These are phyloP conservation scores for Chydorus sphaericus DNA, from an alignment of 2,888 invertebrate genomes.

Conservation along the genomic window DNA sequence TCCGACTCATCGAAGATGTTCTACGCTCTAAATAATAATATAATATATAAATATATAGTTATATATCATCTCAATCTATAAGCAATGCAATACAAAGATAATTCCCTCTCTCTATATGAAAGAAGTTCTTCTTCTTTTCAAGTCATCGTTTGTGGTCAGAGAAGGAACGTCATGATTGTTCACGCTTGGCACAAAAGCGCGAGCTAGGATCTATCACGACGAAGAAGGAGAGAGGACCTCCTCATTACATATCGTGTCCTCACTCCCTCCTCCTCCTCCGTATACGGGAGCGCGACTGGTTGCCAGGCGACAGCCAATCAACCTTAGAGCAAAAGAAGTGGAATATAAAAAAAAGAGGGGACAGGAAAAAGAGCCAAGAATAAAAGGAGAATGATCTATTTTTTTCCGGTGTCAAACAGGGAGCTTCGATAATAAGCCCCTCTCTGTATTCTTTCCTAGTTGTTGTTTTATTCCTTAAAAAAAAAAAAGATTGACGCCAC, in stretches of 20 bases:
- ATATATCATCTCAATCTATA: not conserved
- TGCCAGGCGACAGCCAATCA: slow-evolving; percentile 4
- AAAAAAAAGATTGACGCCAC: not conserved
- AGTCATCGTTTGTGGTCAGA: too few species aligned
- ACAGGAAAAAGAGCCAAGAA: not conserved
- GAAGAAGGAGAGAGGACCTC: not conserved
- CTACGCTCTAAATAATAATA: slow-evolving; percentile 19
- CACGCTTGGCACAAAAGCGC: not conserved
- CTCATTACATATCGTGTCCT: slow-evolving; percentile 2
- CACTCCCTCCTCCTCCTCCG: too few species aligned
- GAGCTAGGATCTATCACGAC: not conserved
- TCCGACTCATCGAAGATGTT: slow-evolving; percentile 46
- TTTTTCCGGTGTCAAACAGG: not conserved
- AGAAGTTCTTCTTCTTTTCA: too few species aligned
- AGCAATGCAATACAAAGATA: too few species aligned
- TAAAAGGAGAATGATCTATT: not conserved
- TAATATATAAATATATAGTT: not conserved
- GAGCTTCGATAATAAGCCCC: too few species aligned
- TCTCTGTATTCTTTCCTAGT: too few species aligned
- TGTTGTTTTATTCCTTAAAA: not conserved
- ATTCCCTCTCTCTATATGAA: too few species aligned
- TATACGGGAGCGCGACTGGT: too few species aligned
- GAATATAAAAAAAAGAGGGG: not conserved
- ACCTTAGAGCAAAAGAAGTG: not conserved
- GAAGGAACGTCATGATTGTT: not conserved